Evolutionary conservation across 2,113 vertebrate species (phyloP).

Genomic region (Chauna torquata): DNA sequence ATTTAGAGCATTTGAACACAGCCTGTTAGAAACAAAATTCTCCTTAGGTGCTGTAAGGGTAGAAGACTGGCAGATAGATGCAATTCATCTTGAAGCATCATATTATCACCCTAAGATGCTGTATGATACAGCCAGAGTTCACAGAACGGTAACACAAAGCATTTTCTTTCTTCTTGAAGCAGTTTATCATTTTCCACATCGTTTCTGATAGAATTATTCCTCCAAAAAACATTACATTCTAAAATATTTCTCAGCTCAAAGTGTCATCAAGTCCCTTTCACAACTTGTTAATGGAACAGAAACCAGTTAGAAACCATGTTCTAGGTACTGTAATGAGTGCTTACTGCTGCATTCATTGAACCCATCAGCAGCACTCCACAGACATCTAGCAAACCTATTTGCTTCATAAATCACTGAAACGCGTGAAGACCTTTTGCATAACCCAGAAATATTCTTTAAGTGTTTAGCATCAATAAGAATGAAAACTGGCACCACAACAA

Average conservation of each 20-base stretch:
- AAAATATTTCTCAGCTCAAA: constrained; percentile 75
- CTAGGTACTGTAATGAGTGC: constrained; percentile 69
- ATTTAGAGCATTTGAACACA: neutral
- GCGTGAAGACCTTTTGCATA: constrained; percentile 67
- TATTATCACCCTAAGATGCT: constrained; percentile 18
- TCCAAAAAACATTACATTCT: constrained; percentile 56
- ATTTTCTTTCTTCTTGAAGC: constrained; percentile 52
- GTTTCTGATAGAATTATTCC: constrained; percentile 71
- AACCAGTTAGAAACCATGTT: constrained; percentile 64
- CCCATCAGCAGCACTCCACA: constrained; percentile 61
- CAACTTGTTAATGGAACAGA: constrained; percentile 74
- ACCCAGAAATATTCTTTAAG: constrained; percentile 76
- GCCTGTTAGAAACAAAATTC: neutral
- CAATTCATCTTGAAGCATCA: neutral
- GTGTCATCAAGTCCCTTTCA: constrained; percentile 70
- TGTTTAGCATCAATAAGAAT: constrained; percentile 79
- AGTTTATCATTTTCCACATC: constrained; percentile 68
- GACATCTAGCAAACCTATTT: constrained; percentile 69
- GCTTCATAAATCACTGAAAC: constrained; percentile 78
- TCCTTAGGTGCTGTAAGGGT: neutral
- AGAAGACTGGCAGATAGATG: neutral
- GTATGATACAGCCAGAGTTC: constrained; percentile 1
- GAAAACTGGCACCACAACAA: constrained; percentile 71
- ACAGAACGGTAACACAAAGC: constrained; percentile 7
- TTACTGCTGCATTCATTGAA: constrained; percentile 51